These are phyloP conservation scores for Ramphastos sulfuratus DNA, from an alignment of 2,113 vertebrate species.

Conservation along the genomic window DNA sequence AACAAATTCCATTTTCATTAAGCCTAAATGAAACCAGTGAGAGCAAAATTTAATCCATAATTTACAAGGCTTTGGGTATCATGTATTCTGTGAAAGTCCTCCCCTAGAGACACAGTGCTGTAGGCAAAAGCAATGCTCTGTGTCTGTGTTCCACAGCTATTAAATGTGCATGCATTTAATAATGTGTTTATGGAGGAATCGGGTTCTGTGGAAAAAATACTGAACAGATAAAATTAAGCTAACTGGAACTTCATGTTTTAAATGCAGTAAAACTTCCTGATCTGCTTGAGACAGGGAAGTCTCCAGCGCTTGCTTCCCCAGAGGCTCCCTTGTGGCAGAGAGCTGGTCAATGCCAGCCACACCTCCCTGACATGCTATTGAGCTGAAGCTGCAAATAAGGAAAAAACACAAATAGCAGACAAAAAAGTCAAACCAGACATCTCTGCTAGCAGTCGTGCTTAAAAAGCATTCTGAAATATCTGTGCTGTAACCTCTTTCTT, in stretches of 20 bases:
- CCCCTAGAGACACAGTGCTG: not conserved
- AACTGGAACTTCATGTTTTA: slow-evolving; percentile 22
- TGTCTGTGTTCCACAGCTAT: not conserved
- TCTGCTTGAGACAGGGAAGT: not conserved
- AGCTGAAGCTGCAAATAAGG: not conserved
- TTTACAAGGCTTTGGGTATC: not conserved
- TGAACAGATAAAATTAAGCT: slow-evolving; percentile 1
- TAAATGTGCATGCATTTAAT: not conserved
- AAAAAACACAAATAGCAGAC: not conserved
- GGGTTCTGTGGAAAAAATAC: not conserved
- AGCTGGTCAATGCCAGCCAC: not conserved
- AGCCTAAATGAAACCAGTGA: not conserved
- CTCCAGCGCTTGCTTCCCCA: not conserved
- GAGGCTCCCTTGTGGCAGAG: accelerated
- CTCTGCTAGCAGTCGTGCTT: not conserved
- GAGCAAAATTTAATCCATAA: not conserved
- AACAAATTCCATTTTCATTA: not conserved
- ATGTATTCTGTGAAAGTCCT: not conserved
- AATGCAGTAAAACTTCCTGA: slow-evolving; percentile 1
- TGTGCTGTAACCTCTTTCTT: not conserved
- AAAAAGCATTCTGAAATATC: not conserved
- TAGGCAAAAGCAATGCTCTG: not conserved
- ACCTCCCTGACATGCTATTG: not conserved
- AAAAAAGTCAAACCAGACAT: not conserved
- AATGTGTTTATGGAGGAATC: not conserved